Base-by-base conservation (phyloP, 1,140 invertebrate genomes). In the Chrysomallon squamiferum region DNA sequence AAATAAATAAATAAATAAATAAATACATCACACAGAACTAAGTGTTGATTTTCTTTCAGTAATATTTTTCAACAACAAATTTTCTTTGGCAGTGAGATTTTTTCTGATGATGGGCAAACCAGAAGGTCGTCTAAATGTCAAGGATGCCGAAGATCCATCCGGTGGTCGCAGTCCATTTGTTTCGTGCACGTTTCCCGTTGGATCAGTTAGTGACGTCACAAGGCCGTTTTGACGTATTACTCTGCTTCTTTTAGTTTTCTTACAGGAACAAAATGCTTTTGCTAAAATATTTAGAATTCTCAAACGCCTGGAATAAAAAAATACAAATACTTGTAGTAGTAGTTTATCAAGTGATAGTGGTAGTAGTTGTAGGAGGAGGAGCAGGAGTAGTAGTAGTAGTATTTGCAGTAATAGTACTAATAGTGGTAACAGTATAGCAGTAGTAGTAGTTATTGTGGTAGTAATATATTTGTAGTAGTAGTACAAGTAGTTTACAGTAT, bases 71-170 rank as follows among this genome's bases (percentile, higher is more conserved):
- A 68, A 43, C 30, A 68, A 56, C 41, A 62, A 43, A 50, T 58
- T 45, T 25, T 68, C 66, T 35, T 43, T 59, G 20, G 61, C 43
- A 18, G 65, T 67, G 29, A 72, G 49, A n/a, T 58, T 50, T 35
- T 54, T 50, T n/a, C 70, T 62, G 15, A 72, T 62, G 6, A 63
- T 45, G 1, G 70, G 70, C 25, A 72, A 41, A 0, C 70, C 70
- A 0, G 70, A 68, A 13, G 70, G 70, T 32, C 70, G 59, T 6
- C 70, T 32, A 7, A 35, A 35, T 3, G 70, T 62, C 25, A 71
- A 62, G 5, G 32, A 47, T 1, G 29, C 30, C 1, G 49, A 33
- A 3, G 41, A 20, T 7, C 33, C 13, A 27, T 25, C 29, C 13
- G 13, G 29, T 18, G 13, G 50, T 20, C 29, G 22, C 13, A 29